phyloP scores from a whole-genome alignment of 2,797 vertebrate species.

The Pipistrellus nathusii region DNA sequence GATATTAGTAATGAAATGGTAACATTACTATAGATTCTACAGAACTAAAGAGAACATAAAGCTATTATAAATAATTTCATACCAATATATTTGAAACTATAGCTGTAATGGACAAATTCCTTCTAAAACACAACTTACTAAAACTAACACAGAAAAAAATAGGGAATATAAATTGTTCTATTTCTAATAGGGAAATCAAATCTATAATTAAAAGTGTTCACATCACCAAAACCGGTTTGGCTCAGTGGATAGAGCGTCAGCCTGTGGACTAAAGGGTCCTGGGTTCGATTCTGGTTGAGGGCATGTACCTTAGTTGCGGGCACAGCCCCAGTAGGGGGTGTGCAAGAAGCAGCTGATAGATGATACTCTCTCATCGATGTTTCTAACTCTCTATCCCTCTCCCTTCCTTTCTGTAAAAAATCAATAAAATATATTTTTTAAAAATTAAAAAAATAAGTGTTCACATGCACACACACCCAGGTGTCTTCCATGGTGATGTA shows the following conservation, averaged over 20 bases:
- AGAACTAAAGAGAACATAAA: not conserved
- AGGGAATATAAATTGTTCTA: not conserved
- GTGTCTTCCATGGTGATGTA: not conserved
- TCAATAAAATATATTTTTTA: no score
- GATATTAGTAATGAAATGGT: not conserved
- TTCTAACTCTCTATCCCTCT: no score
- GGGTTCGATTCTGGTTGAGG: no score
- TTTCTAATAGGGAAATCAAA: not conserved
- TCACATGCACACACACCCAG: not conserved
- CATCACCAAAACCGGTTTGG: no score
- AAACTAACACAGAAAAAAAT: slow-evolving; percentile 27
- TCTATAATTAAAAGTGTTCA: not conserved
- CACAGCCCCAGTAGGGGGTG: no score
- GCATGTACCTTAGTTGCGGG: no score
- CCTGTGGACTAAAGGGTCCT: no score
- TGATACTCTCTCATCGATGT: no score
- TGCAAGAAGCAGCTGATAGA: no score
- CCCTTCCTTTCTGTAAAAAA: no score
- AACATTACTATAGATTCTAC: not conserved
- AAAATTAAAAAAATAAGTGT: not conserved
- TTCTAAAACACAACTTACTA: not conserved
- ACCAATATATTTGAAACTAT: not conserved
- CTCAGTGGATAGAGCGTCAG: no score
- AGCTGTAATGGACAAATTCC: not conserved
- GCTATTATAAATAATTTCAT: not conserved